Percentiles rank a stretch among this genome's conserved stretches.
These are phyloP conservation scores for Cavia aperea DNA, from an alignment of 2,113 vertebrate genomes.

Conservation along the genomic window DNA sequence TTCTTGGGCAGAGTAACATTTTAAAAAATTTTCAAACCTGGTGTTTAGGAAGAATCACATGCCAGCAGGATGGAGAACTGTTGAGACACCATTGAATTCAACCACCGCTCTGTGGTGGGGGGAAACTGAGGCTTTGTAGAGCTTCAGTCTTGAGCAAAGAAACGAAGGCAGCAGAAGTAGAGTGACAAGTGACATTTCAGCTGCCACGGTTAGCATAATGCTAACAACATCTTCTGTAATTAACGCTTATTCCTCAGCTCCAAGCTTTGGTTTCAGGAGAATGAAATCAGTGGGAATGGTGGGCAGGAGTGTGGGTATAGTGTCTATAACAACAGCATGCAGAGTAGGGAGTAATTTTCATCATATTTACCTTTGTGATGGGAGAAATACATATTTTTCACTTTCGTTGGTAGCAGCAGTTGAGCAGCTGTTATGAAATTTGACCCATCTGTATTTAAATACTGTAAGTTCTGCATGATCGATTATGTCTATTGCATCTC, in stretches of 20 bases:
- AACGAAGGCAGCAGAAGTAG: not conserved
- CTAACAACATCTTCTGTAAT: not conserved
- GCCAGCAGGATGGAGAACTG: not conserved
- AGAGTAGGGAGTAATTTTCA: not conserved
- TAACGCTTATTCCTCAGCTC: not conserved
- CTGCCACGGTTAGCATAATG: not conserved
- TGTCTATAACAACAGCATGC: not conserved
- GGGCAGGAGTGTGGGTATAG: rapidly evolving
- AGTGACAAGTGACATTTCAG: not conserved
- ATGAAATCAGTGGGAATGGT: not conserved
- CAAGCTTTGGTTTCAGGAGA: not conserved
- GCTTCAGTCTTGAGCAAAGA: not conserved
- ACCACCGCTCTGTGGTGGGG: not conserved
- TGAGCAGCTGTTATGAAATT: not conserved
- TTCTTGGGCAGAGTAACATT: not conserved
- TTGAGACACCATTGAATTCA: not conserved
- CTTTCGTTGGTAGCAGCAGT: not conserved
- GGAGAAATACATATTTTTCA: conserved; percentile 5
- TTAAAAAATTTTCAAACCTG: not conserved
- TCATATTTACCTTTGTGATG: not conserved
- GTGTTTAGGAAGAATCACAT: not conserved
- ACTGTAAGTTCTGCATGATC: not conserved
- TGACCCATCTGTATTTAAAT: not conserved
- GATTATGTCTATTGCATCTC: not conserved
- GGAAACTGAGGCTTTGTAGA: not conserved